Conservation (phyloP, 1,140 invertebrate species). For the Ceratitis capitata region DNA sequence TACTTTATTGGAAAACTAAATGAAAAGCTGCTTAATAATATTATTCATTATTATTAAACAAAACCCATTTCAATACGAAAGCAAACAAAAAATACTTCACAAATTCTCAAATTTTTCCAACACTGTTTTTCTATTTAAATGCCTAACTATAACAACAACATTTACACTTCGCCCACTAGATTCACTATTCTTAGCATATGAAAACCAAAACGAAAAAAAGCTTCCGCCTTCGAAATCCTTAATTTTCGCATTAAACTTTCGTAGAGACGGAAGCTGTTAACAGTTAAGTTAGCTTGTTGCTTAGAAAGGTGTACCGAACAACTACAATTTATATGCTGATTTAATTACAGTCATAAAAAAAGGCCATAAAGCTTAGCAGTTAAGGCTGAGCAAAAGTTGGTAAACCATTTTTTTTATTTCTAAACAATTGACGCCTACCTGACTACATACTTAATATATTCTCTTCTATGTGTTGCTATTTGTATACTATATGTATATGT, state of each 20-base stretch:
- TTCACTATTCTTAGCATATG: no score
- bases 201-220: no score
- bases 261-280: neutral
- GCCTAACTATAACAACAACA: neutral
- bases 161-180: neutral
- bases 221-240: neutral
- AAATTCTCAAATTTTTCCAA: neutral
- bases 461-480: no score
- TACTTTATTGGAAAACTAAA: no score
- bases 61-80: no score
- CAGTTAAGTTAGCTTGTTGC: neutral
- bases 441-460: no score
- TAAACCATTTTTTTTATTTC: neutral
- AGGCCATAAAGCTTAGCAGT: neutral
- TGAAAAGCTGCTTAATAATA: no score
- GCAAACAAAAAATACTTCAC: no score
- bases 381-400: neutral
- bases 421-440: neutral
- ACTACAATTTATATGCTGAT: neutral
- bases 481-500: neutral
- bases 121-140: neutral
- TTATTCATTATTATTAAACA: no score
- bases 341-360: neutral
- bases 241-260: neutral
- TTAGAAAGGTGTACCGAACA: no score